Percentiles rank a stretch among this genome's conserved stretches.
phyloP scores from a whole-genome alignment of 1,140 invertebrate species.

The Anastrepha ludens region DNA sequence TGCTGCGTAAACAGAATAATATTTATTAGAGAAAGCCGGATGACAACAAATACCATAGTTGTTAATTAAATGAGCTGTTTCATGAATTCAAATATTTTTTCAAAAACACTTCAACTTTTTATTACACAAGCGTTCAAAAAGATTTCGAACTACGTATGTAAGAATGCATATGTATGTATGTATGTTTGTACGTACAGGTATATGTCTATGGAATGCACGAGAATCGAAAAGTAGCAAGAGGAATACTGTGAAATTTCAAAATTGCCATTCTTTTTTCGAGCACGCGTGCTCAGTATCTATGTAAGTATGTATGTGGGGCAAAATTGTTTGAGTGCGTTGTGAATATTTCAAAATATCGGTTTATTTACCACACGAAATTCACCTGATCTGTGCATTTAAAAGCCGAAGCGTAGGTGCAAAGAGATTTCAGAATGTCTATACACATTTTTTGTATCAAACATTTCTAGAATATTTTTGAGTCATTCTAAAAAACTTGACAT shows the following conservation, averaged over 20 bases:
- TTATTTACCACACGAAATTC: background rate
- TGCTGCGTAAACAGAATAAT: background rate
- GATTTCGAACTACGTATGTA: background rate
- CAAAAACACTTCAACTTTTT: background rate
- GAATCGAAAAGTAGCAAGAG: background rate
- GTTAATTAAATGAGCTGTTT: background rate
- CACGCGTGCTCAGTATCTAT: background rate
- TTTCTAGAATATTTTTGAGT: conserved; percentile 25
- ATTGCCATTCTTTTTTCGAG: no score
- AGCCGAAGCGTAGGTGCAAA: no score
- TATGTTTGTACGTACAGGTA: no score
- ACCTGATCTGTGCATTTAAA: no score
- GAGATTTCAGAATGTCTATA: no score
- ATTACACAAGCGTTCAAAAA: background rate
- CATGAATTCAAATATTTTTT: background rate
- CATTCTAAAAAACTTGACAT: background rate
- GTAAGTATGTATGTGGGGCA: background rate
- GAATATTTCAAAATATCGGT: no score
- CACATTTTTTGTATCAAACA: background rate
- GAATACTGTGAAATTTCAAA: background rate
- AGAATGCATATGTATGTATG: no score
- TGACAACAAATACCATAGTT: background rate
- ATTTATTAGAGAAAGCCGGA: background rate
- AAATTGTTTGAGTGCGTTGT: background rate
- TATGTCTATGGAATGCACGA: background rate